Percentiles rank a stretch among this genome's conserved stretches.
These are phyloP conservation scores for Cyphomyrus plagiostoma DNA, from an alignment of 2,113 vertebrate species.

Conservation along the genomic window DNA sequence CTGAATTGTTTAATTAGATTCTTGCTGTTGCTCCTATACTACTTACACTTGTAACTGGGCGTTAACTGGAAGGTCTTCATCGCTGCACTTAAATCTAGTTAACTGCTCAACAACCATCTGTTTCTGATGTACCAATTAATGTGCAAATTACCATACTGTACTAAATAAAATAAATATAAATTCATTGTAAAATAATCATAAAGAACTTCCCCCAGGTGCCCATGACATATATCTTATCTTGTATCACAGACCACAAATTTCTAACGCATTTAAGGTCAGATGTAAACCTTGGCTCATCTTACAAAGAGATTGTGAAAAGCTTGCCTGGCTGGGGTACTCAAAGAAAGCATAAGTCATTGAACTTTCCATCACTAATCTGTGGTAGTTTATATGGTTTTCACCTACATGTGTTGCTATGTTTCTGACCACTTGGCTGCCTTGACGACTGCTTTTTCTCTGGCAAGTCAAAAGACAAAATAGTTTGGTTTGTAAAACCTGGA, in stretches of 20 bases:
- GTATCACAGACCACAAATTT: neutral
- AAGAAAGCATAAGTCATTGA: neutral
- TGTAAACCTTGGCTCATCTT: neutral
- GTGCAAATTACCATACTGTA: too few species aligned
- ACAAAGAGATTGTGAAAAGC: neutral
- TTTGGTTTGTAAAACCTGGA: neutral
- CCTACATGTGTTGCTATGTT: neutral
- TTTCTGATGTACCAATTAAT: too few species aligned
- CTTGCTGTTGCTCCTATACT: too few species aligned
- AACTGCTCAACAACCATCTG: too few species aligned
- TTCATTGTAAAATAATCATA: too few species aligned
- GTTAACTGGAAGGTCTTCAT: too few species aligned
- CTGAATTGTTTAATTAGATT: too few species aligned
- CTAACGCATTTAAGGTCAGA: neutral
- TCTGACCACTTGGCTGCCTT: neutral
- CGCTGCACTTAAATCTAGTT: too few species aligned
- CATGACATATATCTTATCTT: neutral
- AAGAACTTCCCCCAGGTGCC: too few species aligned
- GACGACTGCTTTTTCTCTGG: neutral
- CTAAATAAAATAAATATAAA: too few species aligned
- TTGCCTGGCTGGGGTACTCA: neutral
- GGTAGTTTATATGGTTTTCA: neutral
- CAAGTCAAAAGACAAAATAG: neutral
- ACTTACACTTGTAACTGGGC: too few species aligned
- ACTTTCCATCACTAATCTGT: neutral